Percentiles rank a stretch among this genome's conserved stretches.
Evolutionary conservation across 2,797 vertebrate species (phyloP).

Genomic region (Tenualosa thibaudeaui): DNA sequence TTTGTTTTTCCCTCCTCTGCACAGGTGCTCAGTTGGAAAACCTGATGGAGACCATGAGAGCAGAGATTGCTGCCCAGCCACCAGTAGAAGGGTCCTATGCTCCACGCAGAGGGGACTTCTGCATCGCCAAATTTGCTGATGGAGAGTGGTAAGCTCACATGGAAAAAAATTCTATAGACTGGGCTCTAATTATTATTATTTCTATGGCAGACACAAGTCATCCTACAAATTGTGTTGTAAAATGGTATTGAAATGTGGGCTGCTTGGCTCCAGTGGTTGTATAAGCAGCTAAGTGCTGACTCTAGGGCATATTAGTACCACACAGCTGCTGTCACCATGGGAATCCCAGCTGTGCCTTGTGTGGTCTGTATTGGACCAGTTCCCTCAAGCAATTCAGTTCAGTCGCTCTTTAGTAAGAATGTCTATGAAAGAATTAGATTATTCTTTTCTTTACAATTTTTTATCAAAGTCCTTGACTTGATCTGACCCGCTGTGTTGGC

Average conservation of each 20-base stretch:
- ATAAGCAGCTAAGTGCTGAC: background rate
- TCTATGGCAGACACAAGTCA: background rate
- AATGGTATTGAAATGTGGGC: background rate
- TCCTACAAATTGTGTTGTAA: background rate
- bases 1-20: background rate
- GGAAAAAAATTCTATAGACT: background rate
- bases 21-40: constrained; percentile 90
- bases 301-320: background rate
- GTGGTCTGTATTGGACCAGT: constrained; percentile 3
- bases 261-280: background rate
- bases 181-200: background rate
- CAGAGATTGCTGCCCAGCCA: constrained; percentile 86
- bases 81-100: constrained; percentile 88
- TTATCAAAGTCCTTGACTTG: background rate
- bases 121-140: constrained; percentile 93
- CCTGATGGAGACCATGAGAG: constrained; percentile 95
- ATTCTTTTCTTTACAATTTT: background rate
- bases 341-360: background rate
- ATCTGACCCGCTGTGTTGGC: background rate
- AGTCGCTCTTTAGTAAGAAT: background rate
- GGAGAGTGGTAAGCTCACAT: constrained; percentile 85
- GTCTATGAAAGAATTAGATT: background rate
- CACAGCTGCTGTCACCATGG: constrained; percentile 17
- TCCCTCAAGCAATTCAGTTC: background rate
- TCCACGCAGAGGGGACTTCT: constrained; percentile 88